These are phyloP conservation scores for Apogon hyalosoma DNA, from an alignment of 2,797 vertebrate genomes.

Conservation along the genomic window DNA sequence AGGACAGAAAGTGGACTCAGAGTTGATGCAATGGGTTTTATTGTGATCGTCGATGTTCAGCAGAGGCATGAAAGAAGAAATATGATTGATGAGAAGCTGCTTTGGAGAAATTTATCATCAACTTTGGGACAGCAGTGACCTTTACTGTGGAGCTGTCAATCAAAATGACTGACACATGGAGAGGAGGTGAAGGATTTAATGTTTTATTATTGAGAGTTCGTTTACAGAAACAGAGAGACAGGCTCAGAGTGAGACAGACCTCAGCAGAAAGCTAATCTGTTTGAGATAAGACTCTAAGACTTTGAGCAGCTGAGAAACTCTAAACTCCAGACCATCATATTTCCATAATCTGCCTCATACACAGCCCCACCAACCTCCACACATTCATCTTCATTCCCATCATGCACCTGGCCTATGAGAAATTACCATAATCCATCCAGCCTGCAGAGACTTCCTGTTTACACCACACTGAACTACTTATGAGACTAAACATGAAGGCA, in stretches of 20 bases:
- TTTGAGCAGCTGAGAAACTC: constrained; percentile 36
- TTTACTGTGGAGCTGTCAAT: constrained; percentile 39
- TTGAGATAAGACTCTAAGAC: constrained; percentile 58
- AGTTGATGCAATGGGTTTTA: constrained; percentile 22
- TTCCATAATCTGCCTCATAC: constrained; percentile 74
- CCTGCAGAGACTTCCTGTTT: constrained; percentile 65
- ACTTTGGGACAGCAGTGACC: constrained; percentile 16
- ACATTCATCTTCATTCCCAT: constrained; percentile 61
- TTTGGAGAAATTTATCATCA: neutral
- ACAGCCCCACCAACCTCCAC: constrained; percentile 34
- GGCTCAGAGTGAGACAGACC: constrained; percentile 3
- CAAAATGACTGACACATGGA: constrained; percentile 21
- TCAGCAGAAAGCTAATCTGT: constrained; percentile 49
- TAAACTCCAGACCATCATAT: constrained; percentile 49
- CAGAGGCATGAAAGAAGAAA: neutral
- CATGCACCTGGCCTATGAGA: constrained; percentile 62
- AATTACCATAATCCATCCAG: constrained; percentile 71
- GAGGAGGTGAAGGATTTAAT: neutral
- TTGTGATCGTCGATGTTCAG: constrained; percentile 33
- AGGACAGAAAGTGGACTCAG: constrained; percentile 30
- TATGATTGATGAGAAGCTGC: neutral
- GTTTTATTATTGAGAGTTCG: neutral
- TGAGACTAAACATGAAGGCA: constrained; percentile 20
- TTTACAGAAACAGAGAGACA: neutral
- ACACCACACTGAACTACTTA: constrained; percentile 27